Evolutionary conservation across 2,113 vertebrate species (phyloP).

Genomic region (Setophaga petechia): DNA sequence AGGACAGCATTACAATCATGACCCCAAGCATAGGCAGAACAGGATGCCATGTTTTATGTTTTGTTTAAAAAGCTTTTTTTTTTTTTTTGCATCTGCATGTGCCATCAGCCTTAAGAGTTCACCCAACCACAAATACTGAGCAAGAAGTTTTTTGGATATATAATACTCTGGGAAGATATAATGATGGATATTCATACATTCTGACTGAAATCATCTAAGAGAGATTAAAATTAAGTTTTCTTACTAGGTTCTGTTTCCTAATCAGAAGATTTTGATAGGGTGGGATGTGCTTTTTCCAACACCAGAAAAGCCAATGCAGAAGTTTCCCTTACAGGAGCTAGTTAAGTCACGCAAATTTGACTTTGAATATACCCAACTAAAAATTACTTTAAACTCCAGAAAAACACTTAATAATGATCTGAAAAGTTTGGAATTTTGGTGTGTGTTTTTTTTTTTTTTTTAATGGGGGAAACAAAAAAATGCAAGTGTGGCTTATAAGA

Average conservation of each 20-base stretch:
- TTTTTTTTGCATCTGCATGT: not conserved
- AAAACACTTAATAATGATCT: not conserved
- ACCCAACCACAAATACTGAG: slow-evolving; percentile 55
- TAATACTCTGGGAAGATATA: not conserved
- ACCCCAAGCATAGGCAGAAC: slow-evolving; percentile 64
- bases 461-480: not conserved
- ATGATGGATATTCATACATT: too few species aligned
- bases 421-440: not conserved
- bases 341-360: slow-evolving; percentile 12
- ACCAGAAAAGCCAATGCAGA: not conserved
- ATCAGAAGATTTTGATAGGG: not conserved
- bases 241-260: slow-evolving; percentile 24
- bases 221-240: slow-evolving; percentile 20
- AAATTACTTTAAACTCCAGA: not conserved
- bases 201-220: not conserved
- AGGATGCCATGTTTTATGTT: slow-evolving; percentile 62
- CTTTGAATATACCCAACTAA: not conserved
- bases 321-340: not conserved
- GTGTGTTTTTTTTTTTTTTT: not conserved
- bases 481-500: slow-evolving; percentile 22
- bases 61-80: slow-evolving; percentile 36
- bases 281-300: slow-evolving; percentile 20
- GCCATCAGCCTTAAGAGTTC: slow-evolving; percentile 59
- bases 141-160: not conserved
- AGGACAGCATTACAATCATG: slow-evolving; percentile 73